Base-by-base conservation (phyloP, 2,113 vertebrate species). In the Sylvilagus bachmani region DNA sequence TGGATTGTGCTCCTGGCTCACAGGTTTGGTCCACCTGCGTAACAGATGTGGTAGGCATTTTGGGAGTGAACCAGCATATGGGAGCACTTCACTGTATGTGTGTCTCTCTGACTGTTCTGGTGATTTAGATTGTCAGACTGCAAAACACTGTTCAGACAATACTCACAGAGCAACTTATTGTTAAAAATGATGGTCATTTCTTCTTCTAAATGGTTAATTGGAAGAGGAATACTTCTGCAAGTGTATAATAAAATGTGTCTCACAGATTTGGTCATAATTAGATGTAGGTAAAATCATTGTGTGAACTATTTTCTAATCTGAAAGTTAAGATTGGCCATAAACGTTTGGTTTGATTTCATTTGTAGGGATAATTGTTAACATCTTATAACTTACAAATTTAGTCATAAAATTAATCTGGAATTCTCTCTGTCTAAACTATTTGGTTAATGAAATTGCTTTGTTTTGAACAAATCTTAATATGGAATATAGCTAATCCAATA, bases 181-280 rank as follows among this genome's bases (percentile, higher is more conserved):
- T 36, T 86, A 94, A 78, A 89, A 90, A 66, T 79, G 83, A 95
- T 62, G 74, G 33, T 11, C 6, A 67, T 53, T 67, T 81, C 12
- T 7, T 74, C 16, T 83, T 96, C 33, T 91, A 92, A 90, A 92
- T 87, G 70, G 74, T 69, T 58, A 91, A 64, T 58, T 29, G 64
- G 11, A 82, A 85, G 9, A 70, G 10, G 79, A 95, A 73, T 90
- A 44, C 69, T 89, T 89, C 24, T 81, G 66, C 33, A n/a, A 61
- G 4, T 74, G 53, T 81, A 58, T 67, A 51, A 4, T 77, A 86
- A 88, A 83, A 93, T 55, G 91, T 27, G 1, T 4, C n/a, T 79
- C 11, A 55, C 1, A 53, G 4, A 89, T 79, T 64, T 75, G n/a
- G 17, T 86, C 44, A 77, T 74, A 92, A 86, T 93, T 88, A 33